Evolutionary conservation across 2,797 vertebrate genomes (phyloP).

Genomic region (Heterohyrax brucei): DNA sequence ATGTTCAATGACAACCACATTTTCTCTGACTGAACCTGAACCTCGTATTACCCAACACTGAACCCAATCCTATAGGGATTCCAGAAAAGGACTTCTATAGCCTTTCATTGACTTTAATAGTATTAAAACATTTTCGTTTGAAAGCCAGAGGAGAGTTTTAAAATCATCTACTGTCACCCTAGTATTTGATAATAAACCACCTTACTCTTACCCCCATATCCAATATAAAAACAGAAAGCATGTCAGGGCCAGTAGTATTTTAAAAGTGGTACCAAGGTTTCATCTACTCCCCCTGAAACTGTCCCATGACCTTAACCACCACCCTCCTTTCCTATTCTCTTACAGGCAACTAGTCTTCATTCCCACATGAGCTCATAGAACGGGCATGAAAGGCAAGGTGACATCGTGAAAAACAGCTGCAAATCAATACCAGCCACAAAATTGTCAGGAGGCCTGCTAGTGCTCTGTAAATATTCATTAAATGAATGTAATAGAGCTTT

Average conservation of each 20-base stretch:
- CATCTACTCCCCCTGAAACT: background rate
- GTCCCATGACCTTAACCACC: background rate
- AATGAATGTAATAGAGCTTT: background rate
- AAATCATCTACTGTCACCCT: background rate
- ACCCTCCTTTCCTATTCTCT: background rate
- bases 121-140: constrained; percentile 2
- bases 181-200: background rate
- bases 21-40: constrained; percentile 28
- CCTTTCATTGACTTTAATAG: background rate
- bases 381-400: background rate
- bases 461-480: background rate
- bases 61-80: background rate
- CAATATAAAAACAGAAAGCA: constrained; percentile 11
- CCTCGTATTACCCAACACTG: background rate
- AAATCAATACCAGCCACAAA: background rate
- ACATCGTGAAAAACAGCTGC: background rate
- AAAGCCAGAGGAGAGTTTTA: background rate
- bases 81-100: background rate
- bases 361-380: background rate
- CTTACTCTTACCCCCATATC: background rate
- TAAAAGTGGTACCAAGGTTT: background rate
- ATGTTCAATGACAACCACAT: background rate
- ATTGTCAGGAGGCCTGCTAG: background rate
- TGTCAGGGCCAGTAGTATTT: background rate
- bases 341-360: background rate